Base-by-base conservation (phyloP, 2,113 vertebrate genomes). In the Albula glossodonta region DNA sequence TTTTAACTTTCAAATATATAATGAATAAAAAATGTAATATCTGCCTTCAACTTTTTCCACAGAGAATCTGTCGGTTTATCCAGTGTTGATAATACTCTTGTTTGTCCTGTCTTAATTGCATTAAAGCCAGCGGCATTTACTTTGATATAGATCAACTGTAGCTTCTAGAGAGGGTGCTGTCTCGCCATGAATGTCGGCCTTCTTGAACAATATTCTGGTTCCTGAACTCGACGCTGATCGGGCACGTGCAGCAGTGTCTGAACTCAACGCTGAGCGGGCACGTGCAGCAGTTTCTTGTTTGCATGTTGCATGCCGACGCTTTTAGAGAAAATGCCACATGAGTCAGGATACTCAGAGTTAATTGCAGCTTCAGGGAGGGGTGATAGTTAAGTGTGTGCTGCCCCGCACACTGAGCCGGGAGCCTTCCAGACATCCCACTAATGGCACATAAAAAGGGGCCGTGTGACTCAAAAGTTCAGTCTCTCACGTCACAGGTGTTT, bases 301-400 rank as follows among this genome's bases (percentile, higher is more conserved):
- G 84, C 86, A 83, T 84, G 2, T 86, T 86, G 56, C 84, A 1
- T 89, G 84, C 89, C 83, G 53, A 84, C 86, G 95, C 94, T 95
- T 94, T 95, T 95, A 95, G 91, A 90, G 91, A 95, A 41, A 96
- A 96, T 95, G 95, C 92, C 95, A 95, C 89, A 90, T 87, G 87
- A 91, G 89, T 91, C 83, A 87, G 85, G 93, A 89, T 92, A 89
- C 90, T 91, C 80, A 83, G 56, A 82, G 86, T 90, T 88, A 93
- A 95, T 95, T 93, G 93, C 88, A 88, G 89, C 88, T 90, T 60
- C 91, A 92, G 91, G 90, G 87, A 89, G 89, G 86, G 86, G 90
- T 86, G 86, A 88, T 80, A 48, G 51, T 63, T 92, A 93, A 94
- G 93, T 93, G 93, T 86, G 89, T 85, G 57, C 19, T 17, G 57